phyloP scores from a whole-genome alignment of 2,888 invertebrate species.

The Endomychus coccineus region DNA sequence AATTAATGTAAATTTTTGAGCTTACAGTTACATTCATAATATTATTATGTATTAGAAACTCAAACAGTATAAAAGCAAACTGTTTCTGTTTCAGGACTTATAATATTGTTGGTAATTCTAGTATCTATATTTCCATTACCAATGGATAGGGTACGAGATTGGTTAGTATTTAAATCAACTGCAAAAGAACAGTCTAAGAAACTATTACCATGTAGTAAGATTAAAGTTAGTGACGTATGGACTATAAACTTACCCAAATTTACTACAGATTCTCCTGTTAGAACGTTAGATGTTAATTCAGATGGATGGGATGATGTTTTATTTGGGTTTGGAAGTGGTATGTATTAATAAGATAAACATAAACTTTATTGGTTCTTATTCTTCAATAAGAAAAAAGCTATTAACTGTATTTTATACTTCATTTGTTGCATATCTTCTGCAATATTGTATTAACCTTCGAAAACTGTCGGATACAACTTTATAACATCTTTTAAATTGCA shows the following conservation, averaged over 20 bases:
- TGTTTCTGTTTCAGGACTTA: conserved; percentile 47
- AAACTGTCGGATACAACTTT: background rate
- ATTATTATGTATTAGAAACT: too few relatives aligned
- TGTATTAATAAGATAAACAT: conserved; percentile 5
- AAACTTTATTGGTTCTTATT: conserved; percentile 5
- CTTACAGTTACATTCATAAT: too few relatives aligned
- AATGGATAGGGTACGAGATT: conserved; percentile 52
- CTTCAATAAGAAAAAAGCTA: background rate
- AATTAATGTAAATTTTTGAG: too few relatives aligned
- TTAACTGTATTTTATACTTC: background rate
- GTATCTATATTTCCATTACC: conserved; percentile 60
- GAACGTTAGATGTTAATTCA: conserved; percentile 62
- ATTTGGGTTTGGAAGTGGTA: conserved; percentile 71
- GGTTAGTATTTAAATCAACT: conserved; percentile 44
- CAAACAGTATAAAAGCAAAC: too few relatives aligned
- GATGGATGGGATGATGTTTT: conserved; percentile 66
- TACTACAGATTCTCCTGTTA: conserved; percentile 65
- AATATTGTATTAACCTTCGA: background rate
- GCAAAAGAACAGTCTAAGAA: conserved; percentile 27
- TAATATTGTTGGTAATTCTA: conserved; percentile 55
- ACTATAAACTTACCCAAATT: conserved; percentile 59
- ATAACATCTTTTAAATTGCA: conserved; percentile 3
- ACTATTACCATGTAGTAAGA: conserved; percentile 53
- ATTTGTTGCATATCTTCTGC: background rate
- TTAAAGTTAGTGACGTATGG: conserved; percentile 58